Base-by-base conservation (phyloP, 2,888 invertebrate species). In the Polylopha cassiicola region DNA sequence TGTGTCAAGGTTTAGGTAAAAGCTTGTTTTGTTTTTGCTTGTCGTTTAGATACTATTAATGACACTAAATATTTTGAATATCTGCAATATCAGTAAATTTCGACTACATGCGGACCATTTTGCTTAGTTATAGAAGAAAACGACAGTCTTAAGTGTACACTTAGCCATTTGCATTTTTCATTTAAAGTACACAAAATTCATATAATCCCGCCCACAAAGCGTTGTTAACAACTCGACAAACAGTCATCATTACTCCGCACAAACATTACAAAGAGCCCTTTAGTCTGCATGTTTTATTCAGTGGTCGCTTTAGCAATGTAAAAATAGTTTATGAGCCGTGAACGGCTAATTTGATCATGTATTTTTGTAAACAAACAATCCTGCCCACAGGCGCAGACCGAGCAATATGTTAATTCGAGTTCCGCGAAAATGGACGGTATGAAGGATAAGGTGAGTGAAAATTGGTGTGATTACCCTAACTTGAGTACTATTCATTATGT, bases 391-490 rank as follows among this genome's bases (percentile, higher is more conserved):
- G 88, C 90, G 54, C 92, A 92, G 67, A 93, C 94, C 4, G 91
- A 92, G 55, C 84, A 87, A 32, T 95, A 94, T 64, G 92, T 94
- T 6, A 95, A 93, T 65, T 93, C 91, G 37, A 94, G 93, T 17
- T 81, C 92, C 20, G 86, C 86, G 24, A 91, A 91, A 1, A 91
- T 95, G 90, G 91, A 90, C 58, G 90, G 88, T 52, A 91, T 95
- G 89, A 91, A 92, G 65, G 90, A 89, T 55, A 93, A 94, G 77
- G 91, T 91, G 67, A 30, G 22, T 9, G 4, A 30, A 23, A 20
- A 15, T 7, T 5, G 6, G 20, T 14, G 4, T 18, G 9, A 30
- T 11, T n/a, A n/a, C n/a, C n/a, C n/a, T n/a, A n/a, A n/a, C n/a
- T n/a, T n/a, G n/a, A n/a, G n/a, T n/a, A n/a, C n/a, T n/a, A n/a